Conservation (phyloP, 2,888 invertebrate genomes). For the Leptopilina syphax region DNA sequence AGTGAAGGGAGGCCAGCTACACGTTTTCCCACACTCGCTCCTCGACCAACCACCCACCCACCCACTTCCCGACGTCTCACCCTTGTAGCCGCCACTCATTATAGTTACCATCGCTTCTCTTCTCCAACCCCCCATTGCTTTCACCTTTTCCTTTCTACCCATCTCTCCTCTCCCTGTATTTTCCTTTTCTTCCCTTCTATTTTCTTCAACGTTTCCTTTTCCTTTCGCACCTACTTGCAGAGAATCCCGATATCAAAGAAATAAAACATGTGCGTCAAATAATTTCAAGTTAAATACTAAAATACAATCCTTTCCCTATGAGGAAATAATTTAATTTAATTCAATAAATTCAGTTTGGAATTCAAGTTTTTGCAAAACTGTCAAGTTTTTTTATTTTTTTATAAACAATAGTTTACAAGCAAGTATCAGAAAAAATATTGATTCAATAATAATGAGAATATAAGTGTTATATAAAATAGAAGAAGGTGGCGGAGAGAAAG, state of each 20-base stretch:
- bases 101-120: conserved; percentile 66
- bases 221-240: conserved; percentile 44
- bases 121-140: conserved; percentile 50
- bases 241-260: conserved; percentile 52
- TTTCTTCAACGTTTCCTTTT: conserved; percentile 39
- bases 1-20: conserved; percentile 64
- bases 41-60: conserved; percentile 54
- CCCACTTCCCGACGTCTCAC: conserved; percentile 56
- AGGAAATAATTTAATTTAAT: too few relatives aligned
- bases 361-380: too few relatives aligned
- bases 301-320: too few relatives aligned
- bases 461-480: neutral
- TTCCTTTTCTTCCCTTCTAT: neutral
- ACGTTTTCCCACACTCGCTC: conserved; percentile 68
- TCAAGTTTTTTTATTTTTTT: too few relatives aligned
- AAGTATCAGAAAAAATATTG: conserved; percentile 7
- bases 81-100: conserved; percentile 67
- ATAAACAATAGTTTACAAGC: neutral
- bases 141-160: conserved; percentile 30
- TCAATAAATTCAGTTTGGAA: too few relatives aligned
- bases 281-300: too few relatives aligned
- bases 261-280: conserved; percentile 47
- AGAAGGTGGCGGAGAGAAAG: conserved; percentile 18
- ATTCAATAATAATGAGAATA: neutral
- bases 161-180: conserved; percentile 42